Conservation (phyloP, 2,888 invertebrate genomes). For the Hyalella azteca region DNA sequence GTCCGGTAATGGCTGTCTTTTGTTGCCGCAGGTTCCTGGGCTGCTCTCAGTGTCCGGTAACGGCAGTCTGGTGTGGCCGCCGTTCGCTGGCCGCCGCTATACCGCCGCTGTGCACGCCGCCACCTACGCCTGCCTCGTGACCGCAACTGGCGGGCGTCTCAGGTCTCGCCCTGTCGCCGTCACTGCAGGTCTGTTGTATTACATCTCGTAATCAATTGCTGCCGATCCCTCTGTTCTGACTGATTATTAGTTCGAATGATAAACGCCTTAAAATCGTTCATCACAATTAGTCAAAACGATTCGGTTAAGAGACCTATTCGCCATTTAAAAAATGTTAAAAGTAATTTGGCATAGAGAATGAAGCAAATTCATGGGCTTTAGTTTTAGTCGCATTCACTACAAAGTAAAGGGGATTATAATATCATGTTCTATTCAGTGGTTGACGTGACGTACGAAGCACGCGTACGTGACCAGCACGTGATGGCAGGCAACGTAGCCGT, state of each 20-base stretch:
- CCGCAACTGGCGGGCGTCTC: constrained; percentile 76
- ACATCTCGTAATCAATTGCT: neutral
- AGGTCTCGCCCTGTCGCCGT: constrained; percentile 85
- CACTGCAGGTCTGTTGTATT: constrained; percentile 77
- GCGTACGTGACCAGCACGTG: constrained; percentile 50
- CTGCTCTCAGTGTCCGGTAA: constrained; percentile 78
- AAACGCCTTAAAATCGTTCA: too few relatives aligned
- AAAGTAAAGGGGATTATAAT: too few relatives aligned
- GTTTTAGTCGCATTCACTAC: too few relatives aligned
- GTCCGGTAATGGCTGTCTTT: too few relatives aligned
- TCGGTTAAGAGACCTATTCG: too few relatives aligned
- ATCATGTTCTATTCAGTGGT: constrained; percentile 44
- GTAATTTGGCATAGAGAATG: too few relatives aligned
- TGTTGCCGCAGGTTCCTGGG: constrained; percentile 68
- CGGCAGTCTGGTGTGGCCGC: constrained; percentile 83
- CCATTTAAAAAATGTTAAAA: too few relatives aligned
- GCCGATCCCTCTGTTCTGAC: neutral
- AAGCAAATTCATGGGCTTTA: too few relatives aligned
- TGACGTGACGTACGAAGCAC: constrained; percentile 46
- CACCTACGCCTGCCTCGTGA: constrained; percentile 76
- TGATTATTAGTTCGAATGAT: too few relatives aligned
- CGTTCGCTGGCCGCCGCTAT: constrained; percentile 81
- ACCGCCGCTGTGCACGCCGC: constrained; percentile 84
- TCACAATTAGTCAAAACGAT: too few relatives aligned
- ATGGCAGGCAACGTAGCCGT: constrained; percentile 52